phyloP scores from a whole-genome alignment of 2,888 invertebrate genomes.

The Coenonympha glycerion region DNA sequence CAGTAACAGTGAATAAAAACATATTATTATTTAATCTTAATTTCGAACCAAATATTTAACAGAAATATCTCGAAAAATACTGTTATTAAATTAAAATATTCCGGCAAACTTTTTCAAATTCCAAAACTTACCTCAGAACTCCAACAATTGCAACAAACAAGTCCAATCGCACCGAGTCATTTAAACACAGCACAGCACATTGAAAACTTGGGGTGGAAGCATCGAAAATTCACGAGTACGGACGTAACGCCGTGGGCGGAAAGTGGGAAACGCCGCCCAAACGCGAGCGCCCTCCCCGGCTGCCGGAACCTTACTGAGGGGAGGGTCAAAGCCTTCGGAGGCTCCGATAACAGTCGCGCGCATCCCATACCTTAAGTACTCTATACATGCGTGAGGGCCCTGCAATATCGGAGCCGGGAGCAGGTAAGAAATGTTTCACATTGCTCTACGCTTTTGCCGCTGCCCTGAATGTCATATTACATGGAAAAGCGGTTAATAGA shows the following conservation, averaged over 20 bases:
- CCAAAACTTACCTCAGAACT: slow-evolving; percentile 38
- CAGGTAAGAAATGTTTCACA: slow-evolving; percentile 52
- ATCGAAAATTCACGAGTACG: slow-evolving; percentile 33
- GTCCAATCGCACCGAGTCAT: slow-evolving; percentile 46
- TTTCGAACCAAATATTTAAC: no score
- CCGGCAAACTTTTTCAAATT: slow-evolving; percentile 10
- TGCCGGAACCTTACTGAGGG: slow-evolving; percentile 58
- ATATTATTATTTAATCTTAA: no score
- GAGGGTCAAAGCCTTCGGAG: slow-evolving; percentile 50
- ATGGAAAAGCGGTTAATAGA: slow-evolving; percentile 22
- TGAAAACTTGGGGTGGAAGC: slow-evolving; percentile 24
- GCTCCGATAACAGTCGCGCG: slow-evolving; percentile 60
- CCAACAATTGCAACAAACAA: slow-evolving; percentile 37
- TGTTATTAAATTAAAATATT: neutral
- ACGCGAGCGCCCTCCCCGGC: slow-evolving; percentile 48
- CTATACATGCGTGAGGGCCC: slow-evolving; percentile 44
- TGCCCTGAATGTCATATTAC: slow-evolving; percentile 27
- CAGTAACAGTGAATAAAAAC: no score
- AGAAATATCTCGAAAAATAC: neutral
- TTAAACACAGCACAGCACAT: slow-evolving; percentile 44
- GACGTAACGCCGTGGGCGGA: slow-evolving; percentile 39
- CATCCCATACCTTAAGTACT: slow-evolving; percentile 58
- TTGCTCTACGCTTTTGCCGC: slow-evolving; percentile 32
- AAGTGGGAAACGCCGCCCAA: slow-evolving; percentile 37
- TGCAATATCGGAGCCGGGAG: slow-evolving; percentile 50